Conservation (phyloP, 2,888 invertebrate genomes). For the Cephus sareptanus region DNA sequence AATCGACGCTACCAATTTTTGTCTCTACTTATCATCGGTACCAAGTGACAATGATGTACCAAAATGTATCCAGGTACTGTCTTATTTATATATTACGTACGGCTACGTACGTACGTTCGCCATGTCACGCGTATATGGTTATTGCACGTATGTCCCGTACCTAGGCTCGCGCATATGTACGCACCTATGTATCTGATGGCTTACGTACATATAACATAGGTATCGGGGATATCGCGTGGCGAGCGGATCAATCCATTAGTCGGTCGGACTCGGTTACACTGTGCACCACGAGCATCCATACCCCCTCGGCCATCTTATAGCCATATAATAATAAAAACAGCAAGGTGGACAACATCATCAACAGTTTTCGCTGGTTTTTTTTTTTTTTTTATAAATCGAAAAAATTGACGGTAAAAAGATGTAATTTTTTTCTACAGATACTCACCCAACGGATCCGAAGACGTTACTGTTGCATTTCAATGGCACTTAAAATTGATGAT, state of each 20-base stretch:
- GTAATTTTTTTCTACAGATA: neutral
- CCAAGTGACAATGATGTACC: neutral
- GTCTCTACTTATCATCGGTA: neutral
- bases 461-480: neutral
- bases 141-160: neutral
- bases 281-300: slow-evolving; percentile 37
- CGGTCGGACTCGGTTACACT: slow-evolving; percentile 49
- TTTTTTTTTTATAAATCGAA: neutral
- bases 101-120: neutral
- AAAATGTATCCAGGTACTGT: neutral
- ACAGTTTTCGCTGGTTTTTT: neutral
- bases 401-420: neutral
- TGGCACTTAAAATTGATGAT: neutral
- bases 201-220: slow-evolving; percentile 43
- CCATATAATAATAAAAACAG: neutral
- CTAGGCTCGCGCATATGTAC: neutral
- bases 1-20: neutral
- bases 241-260: slow-evolving; percentile 56
- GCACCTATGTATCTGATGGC: neutral
- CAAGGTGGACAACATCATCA: neutral
- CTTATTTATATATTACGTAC: neutral
- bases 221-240: slow-evolving; percentile 47
- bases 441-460: neutral
- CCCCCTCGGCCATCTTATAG: slow-evolving; percentile 24
- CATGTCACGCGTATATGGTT: neutral